Conservation (phyloP, 1,140 invertebrate species). For the Drosophila ercepeae region DNA sequence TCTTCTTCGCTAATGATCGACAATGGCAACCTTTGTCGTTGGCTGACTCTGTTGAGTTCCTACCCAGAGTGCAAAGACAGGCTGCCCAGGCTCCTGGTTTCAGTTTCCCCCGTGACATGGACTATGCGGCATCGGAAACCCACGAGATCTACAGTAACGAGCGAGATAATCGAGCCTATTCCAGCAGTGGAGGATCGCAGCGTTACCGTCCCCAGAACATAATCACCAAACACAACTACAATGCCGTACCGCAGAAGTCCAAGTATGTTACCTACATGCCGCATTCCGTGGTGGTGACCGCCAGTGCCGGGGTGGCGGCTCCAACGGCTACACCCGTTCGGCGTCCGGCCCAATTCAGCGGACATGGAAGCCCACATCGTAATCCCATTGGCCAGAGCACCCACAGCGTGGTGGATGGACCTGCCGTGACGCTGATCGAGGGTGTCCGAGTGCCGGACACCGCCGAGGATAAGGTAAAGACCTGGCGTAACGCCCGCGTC, state of each 20-base stretch:
- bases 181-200: constrained; percentile 11
- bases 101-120: constrained; percentile 49
- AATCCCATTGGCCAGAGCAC: constrained; percentile 72
- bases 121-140: constrained; percentile 51
- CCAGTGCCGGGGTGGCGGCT: constrained; percentile 56
- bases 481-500: constrained; percentile 93
- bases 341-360: constrained; percentile 10
- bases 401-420: constrained; percentile 71
- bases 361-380: constrained; percentile 40
- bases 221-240: constrained; percentile 73
- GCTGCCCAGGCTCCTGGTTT: constrained; percentile 23
- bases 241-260: constrained; percentile 52
- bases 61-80: constrained; percentile 31
- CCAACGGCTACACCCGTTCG: constrained; percentile 37
- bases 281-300: constrained; percentile 66
- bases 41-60: constrained; percentile 23
- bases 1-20: constrained; percentile 35
- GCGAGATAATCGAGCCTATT: constrained; percentile 52
- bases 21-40: constrained; percentile 50
- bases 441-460: constrained; percentile 92
- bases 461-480: constrained; percentile 90
- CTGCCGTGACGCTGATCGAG: constrained; percentile 87
- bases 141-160: constrained; percentile 20
- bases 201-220: constrained; percentile 54
- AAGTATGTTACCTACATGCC: constrained; percentile 69